These are phyloP conservation scores for Slavum lentiscoides DNA, from an alignment of 2,888 invertebrate species.

Conservation along the genomic window DNA sequence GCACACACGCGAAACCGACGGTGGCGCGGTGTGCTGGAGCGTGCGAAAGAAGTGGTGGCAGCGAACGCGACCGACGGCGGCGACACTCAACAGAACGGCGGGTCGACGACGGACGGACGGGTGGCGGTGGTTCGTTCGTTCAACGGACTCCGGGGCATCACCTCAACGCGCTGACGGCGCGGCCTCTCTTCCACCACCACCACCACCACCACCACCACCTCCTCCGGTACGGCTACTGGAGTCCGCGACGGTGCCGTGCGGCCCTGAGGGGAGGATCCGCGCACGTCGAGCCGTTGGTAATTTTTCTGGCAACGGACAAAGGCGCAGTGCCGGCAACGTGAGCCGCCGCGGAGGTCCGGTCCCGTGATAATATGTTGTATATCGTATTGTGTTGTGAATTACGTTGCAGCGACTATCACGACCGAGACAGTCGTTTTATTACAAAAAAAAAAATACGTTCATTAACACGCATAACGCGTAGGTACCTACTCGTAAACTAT, in stretches of 20 bases:
- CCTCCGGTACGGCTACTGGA: neutral
- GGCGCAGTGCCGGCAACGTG: constrained; percentile 7
- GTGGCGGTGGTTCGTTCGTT: neutral
- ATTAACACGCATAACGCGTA: too few species aligned
- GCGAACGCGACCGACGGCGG: neutral
- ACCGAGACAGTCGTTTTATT: too few species aligned
- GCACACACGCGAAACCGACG: neutral
- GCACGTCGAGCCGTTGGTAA: neutral
- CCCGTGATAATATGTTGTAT: too few species aligned
- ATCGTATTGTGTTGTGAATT: too few species aligned
- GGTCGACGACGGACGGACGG: neutral
- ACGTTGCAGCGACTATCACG: too few species aligned
- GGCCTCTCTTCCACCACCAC: too few species aligned
- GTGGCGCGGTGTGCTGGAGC: neutral
- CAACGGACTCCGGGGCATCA: too few species aligned
- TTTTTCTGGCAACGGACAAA: neutral
- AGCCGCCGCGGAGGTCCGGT: neutral
- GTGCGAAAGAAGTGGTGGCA: neutral
- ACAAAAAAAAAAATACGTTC: too few species aligned
- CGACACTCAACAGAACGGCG: neutral
- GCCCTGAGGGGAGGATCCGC: neutral
- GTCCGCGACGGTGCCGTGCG: neutral
- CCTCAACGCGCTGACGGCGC: too few species aligned
- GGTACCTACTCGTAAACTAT: too few species aligned
- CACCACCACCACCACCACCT: too few species aligned